phyloP scores from a whole-genome alignment of 2,888 invertebrate species.

The Orthonevra nobilis region DNA sequence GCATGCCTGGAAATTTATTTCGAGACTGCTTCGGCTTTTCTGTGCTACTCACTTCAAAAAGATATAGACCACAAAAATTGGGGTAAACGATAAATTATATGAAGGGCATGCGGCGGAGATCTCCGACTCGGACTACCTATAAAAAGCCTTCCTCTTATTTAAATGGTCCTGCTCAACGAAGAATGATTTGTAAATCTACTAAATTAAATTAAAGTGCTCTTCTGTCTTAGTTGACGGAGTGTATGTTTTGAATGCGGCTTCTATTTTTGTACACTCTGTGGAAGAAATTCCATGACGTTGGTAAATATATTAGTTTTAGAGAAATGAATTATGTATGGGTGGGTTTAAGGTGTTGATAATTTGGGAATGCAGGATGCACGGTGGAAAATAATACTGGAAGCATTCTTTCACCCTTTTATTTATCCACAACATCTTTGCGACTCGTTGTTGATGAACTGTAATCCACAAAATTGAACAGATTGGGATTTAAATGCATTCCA shows the following conservation, averaged over 20 bases:
- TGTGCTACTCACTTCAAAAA: constrained; percentile 7
- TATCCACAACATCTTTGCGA: constrained; percentile 13
- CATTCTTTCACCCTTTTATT: constrained; percentile 13
- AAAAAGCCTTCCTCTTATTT: constrained; percentile 20
- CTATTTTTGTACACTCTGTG: constrained; percentile 20
- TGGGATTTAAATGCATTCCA: constrained; percentile 37
- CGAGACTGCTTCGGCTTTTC: constrained; percentile 30
- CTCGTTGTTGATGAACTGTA: constrained; percentile 15
- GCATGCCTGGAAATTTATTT: constrained; percentile 19
- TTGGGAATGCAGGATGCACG: not conserved
- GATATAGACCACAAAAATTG: constrained; percentile 22
- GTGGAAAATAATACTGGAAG: not conserved
- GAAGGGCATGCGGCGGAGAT: constrained; percentile 14
- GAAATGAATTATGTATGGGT: constrained; percentile 43
- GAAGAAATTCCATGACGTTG: constrained; percentile 12
- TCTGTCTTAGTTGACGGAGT: not conserved
- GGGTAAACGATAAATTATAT: constrained; percentile 52
- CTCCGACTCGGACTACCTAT: constrained; percentile 45
- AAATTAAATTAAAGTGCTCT: constrained; percentile 41
- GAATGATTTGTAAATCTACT: constrained; percentile 27
- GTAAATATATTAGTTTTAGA: constrained; percentile 33
- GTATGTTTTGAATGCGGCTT: not conserved
- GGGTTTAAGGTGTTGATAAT: constrained; percentile 35
- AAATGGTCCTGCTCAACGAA: constrained; percentile 40
- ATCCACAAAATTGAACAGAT: constrained; percentile 22